phyloP scores from a whole-genome alignment of 2,113 vertebrate species.

The Syngnathus scovelli region DNA sequence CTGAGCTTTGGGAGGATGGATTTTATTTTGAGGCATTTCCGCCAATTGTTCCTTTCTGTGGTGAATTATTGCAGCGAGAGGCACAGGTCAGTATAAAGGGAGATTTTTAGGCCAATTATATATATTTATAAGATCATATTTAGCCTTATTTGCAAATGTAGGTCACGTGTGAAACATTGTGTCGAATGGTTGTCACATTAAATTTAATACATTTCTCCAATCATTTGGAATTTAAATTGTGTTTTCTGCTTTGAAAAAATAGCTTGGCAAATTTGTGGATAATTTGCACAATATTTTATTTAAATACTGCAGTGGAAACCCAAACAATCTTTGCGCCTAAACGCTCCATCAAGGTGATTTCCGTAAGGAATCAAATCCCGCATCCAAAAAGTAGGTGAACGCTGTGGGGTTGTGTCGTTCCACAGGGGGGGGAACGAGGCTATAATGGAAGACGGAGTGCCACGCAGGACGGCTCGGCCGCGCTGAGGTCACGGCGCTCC shows the following conservation, averaged over 20 bases:
- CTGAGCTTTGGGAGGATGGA: constrained; percentile 83
- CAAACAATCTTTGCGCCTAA: neutral
- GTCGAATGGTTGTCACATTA: no score
- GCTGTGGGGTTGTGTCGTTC: constrained; percentile 56
- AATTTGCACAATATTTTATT: neutral
- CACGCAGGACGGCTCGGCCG: constrained; percentile 64
- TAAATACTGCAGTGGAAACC: neutral
- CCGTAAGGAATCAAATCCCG: neutral
- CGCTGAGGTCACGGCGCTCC: constrained; percentile 71
- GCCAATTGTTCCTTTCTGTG: constrained; percentile 94
- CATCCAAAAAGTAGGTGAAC: constrained; percentile 32
- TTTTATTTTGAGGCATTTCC: constrained; percentile 99
- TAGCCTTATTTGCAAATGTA: neutral
- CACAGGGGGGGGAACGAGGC: constrained; percentile 59
- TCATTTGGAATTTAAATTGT: no score
- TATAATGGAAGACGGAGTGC: constrained; percentile 70
- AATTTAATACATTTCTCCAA: no score
- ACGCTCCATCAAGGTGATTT: neutral
- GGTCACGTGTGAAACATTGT: neutral
- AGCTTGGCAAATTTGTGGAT: no score
- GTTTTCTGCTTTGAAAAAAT: no score
- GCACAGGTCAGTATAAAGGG: constrained; percentile 84
- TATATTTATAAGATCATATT: neutral
- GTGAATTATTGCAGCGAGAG: constrained; percentile 86
- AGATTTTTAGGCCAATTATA: constrained; percentile 29